A percentile compares a stretch with the other conserved stretches of the same genome.
phyloP scores from a whole-genome alignment of 2,113 vertebrate genomes.

The Neodontobutis hainanensis region DNA sequence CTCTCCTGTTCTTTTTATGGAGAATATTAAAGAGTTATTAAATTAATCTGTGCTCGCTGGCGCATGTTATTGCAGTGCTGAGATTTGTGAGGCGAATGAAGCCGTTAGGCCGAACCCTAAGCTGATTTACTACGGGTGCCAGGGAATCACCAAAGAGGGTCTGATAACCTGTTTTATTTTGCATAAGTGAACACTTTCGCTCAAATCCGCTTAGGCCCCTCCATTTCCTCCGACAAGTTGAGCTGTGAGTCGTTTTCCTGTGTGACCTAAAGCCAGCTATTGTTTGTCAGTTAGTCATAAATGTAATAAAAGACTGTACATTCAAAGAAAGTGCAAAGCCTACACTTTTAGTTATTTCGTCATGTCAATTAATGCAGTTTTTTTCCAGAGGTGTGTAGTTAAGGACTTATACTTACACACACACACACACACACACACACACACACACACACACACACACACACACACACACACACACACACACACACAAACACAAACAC shows the following conservation, averaged over 20 bases:
- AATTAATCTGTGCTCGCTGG: conserved; percentile 83
- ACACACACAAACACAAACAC: too few species aligned
- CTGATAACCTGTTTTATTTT: conserved; percentile 82
- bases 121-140: conserved; percentile 83
- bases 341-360: too few species aligned
- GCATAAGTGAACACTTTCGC: conserved; percentile 80
- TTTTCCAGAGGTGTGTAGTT: too few species aligned
- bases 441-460: too few species aligned
- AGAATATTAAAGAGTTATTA: conserved; percentile 86
- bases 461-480: too few species aligned
- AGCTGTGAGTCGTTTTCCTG: conserved; percentile 47
- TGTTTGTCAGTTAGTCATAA: conserved; percentile 13
- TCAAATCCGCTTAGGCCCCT: conserved; percentile 72
- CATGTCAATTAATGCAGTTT: too few species aligned
- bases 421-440: too few species aligned
- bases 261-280: conserved; percentile 23
- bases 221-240: conserved; percentile 26
- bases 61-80: conserved; percentile 83
- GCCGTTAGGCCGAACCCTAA: conserved; percentile 79
- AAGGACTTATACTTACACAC: too few species aligned
- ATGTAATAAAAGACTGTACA: not conserved
- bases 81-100: conserved; percentile 80
- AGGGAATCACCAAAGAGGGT: conserved; percentile 79
- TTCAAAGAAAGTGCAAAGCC: conserved; percentile 22
- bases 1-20: conserved; percentile 68